A percentile compares a stretch with the other conserved stretches of the same genome.
Conservation (phyloP, 2,113 vertebrate species). For the Hypanus sabinus region DNA sequence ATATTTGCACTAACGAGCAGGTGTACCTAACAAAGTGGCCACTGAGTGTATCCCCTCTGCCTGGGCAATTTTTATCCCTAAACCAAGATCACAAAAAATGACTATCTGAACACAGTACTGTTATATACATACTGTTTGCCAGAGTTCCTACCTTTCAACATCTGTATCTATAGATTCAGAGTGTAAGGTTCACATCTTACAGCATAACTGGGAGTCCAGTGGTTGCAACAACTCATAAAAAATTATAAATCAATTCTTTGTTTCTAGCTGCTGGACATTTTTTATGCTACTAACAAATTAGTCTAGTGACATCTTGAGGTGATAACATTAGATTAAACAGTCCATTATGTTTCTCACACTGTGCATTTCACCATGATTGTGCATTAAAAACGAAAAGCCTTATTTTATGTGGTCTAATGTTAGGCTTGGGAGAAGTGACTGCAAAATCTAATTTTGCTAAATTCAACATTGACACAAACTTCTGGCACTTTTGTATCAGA, state of each 20-base stretch:
- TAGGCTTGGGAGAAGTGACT: not conserved
- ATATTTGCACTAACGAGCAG: no score
- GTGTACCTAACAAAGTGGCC: no score
- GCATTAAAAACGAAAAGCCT: not conserved
- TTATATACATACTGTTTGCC: not conserved
- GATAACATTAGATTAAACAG: not conserved
- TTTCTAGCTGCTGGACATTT: not conserved
- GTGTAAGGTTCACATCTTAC: no score
- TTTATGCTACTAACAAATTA: not conserved
- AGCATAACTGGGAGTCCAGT: not conserved
- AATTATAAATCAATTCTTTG: not conserved
- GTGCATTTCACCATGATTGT: not conserved
- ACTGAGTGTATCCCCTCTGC: no score
- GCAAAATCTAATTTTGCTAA: no score
- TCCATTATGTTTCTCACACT: not conserved
- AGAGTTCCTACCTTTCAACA: not conserved
- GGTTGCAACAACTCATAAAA: not conserved
- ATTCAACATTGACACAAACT: no score
- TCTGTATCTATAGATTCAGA: no score
- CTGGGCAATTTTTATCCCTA: not conserved
- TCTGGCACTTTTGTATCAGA: no score
- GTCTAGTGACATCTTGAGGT: not conserved
- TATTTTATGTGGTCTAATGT: not conserved
- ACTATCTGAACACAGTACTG: not conserved
- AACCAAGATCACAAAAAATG: not conserved